These are phyloP conservation scores for Oreochromis tanganicae DNA, from an alignment of 2,113 vertebrate genomes.

Conservation along the genomic window DNA sequence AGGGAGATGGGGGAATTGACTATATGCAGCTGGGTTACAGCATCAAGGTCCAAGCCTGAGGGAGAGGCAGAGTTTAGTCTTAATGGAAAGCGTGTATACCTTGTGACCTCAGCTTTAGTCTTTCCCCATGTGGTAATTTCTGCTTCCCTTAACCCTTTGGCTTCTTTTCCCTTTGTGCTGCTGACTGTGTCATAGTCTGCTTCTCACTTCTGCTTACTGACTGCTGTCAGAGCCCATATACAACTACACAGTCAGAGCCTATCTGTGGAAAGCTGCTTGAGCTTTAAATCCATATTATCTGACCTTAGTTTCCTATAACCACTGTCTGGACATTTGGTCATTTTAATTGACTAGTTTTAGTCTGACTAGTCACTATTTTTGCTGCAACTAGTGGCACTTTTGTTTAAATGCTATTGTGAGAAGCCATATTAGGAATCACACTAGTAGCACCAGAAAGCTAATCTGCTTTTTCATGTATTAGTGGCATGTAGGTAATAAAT, in stretches of 20 bases:
- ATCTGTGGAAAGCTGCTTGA: background rate
- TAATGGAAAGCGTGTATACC: slow-evolving; percentile 40
- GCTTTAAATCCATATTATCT: background rate
- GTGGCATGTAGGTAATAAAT: background rate
- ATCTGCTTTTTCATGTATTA: background rate
- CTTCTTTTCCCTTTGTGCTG: slow-evolving; percentile 1
- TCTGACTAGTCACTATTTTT: background rate
- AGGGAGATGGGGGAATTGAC: background rate
- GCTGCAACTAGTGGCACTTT: background rate
- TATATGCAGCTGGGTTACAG: slow-evolving; percentile 42
- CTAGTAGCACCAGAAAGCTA: background rate
- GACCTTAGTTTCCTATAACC: background rate
- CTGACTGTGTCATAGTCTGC: slow-evolving; percentile 11
- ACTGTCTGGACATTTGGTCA: background rate
- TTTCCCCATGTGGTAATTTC: slow-evolving; percentile 25
- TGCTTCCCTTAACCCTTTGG: slow-evolving; percentile 21
- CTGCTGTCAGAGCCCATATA: background rate
- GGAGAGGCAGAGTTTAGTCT: slow-evolving; percentile 21
- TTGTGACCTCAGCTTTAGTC: slow-evolving; percentile 42
- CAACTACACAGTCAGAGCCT: background rate
- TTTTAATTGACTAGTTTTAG: background rate
- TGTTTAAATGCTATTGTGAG: background rate
- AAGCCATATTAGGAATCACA: background rate
- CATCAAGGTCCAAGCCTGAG: slow-evolving; percentile 23
- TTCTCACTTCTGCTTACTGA: slow-evolving; percentile 42